phyloP scores from a whole-genome alignment of 2,888 invertebrate genomes.

The Drosophila neutralis region DNA sequence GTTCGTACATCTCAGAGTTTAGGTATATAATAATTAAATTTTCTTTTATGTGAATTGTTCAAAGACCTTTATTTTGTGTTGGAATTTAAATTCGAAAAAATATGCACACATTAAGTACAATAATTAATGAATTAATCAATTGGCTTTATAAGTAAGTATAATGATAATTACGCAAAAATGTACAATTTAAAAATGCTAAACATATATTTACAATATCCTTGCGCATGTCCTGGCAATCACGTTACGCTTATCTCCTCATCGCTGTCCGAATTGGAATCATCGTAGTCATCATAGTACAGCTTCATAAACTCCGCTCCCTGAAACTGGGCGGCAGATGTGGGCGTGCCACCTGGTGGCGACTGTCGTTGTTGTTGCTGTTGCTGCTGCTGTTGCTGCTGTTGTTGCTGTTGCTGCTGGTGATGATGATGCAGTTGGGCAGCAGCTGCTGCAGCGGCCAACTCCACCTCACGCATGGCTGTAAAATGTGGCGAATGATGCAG shows the following conservation, averaged over 20 bases:
- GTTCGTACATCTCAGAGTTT: not conserved
- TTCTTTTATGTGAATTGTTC: conserved; percentile 28
- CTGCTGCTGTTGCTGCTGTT: conserved; percentile 68
- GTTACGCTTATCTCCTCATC: conserved; percentile 95
- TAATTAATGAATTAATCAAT: conserved; percentile 59
- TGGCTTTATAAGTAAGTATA: conserved; percentile 43
- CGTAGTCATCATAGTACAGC: conserved; percentile 85
- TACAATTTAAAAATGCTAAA: conserved; percentile 65
- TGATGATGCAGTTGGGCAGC: conserved; percentile 80
- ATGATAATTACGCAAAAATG: conserved; percentile 55
- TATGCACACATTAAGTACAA: conserved; percentile 60
- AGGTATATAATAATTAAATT: not conserved
- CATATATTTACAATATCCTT: conserved; percentile 60
- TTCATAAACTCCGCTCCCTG: conserved; percentile 83
- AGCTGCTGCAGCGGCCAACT: conserved; percentile 68
- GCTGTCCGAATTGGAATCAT: conserved; percentile 88
- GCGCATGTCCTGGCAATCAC: conserved; percentile 86
- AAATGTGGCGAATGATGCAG: conserved; percentile 73
- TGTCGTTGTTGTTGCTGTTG: conserved; percentile 52
- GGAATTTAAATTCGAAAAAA: conserved; percentile 82
- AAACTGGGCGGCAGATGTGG: conserved; percentile 59
- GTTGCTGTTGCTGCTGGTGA: conserved; percentile 78
- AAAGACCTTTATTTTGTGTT: conserved; percentile 74
- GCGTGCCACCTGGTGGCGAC: conserved; percentile 30
- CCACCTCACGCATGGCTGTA: conserved; percentile 71